phyloP scores from a whole-genome alignment of 2,113 vertebrate genomes.

The Grammomys surdaster region DNA sequence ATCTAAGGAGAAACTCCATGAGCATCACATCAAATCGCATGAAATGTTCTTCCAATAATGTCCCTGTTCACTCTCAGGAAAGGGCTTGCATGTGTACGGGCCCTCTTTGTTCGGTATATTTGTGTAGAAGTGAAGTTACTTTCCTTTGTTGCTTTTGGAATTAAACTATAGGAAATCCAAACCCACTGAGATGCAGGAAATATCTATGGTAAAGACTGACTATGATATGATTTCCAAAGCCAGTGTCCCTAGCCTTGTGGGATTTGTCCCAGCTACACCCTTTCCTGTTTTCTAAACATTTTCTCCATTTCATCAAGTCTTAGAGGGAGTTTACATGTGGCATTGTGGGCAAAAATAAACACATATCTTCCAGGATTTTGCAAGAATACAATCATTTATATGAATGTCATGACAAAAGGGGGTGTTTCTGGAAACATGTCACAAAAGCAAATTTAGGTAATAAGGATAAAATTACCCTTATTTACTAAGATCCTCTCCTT shows the following conservation, averaged over 20 bases:
- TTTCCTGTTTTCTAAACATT: background rate
- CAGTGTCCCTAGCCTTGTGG: no score
- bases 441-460: conserved; percentile 20
- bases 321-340: conserved; percentile 42
- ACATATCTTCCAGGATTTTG: background rate
- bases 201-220: background rate
- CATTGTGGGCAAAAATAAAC: conserved; percentile 38
- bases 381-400: conserved; percentile 18
- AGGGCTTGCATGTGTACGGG: background rate
- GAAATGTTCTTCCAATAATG: background rate
- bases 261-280: background rate
- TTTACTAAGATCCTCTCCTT: background rate
- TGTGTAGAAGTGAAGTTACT: background rate
- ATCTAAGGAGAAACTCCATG: conserved; percentile 59
- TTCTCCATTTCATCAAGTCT: background rate
- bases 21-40: conserved; percentile 14
- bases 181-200: background rate
- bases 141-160: background rate
- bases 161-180: background rate
- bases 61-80: background rate
- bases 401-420: background rate
- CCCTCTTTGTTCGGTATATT: background rate
- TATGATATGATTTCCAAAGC: background rate
- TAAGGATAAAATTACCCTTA: background rate
- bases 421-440: conserved; percentile 16